Base-by-base conservation (phyloP, 2,797 vertebrate species). In the Delichon dasypus region DNA sequence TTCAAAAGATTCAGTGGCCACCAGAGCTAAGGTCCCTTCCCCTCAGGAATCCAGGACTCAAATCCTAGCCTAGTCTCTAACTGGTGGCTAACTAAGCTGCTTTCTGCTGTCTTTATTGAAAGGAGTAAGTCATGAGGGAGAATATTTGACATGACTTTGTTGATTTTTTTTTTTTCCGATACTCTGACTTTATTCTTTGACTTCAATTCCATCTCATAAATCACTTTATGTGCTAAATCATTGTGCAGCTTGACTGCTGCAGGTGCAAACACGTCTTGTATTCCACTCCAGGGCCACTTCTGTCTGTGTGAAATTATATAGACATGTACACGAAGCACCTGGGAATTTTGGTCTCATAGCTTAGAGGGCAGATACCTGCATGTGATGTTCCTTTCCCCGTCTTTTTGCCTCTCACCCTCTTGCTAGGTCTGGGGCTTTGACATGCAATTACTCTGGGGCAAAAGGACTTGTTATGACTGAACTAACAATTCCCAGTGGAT, bases 241-340 rank as follows among this genome's bases (percentile, higher is more conserved):
- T 15, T 77, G 86, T 76, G 78, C 48, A 61, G 74, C 83, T 87
- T 73, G 88, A 53, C 73, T 86, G 65, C 57, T 85, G 51, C 90
- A 3, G 81, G 96, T 96, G 81, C 81, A 90, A 72, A 94, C 96
- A 80, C 1, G 89, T 80, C 44, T 57, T 85, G 68, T 81, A 93
- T 95, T 97, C 95, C 89, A 40, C 92, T 96, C 81, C 55, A 92
- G 86, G 92, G 90, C 92, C 88, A 48, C 90, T 95, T 92, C 60
- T 88, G 92, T 94, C 94, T 95, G 53, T 62, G 60, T 93, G 88
- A 89, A 89, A 77, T 94, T 83, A 94, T 25, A 77, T 5, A 95
- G 92, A 93, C 67, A 1, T 85, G 86, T 92, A 95, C 84, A 89
- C 50, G 92, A 67, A 92, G 61, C 96, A 94, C 94, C 96, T 97